Base-by-base conservation (phyloP, 2,113 vertebrate species). In the Entomyzon cyanotis region DNA sequence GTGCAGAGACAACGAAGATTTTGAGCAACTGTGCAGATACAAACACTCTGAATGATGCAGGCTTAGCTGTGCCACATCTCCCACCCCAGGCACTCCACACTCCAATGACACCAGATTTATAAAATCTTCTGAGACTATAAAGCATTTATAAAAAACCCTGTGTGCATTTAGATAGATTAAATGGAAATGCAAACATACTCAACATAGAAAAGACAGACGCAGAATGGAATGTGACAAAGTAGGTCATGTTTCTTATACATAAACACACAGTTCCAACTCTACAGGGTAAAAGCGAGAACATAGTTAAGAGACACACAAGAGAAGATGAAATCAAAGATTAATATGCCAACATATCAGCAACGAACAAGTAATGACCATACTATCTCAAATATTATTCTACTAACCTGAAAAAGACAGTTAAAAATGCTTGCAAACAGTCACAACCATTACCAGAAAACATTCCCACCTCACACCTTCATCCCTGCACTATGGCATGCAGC, bases 41-140 rank as follows among this genome's bases (percentile, higher is more conserved):
- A 52, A 63, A 76, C 27, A 25, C 8, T n/a, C 5, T 2, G 84
- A 83, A 73, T 6, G n/a, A 81, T 6, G 10, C 16, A 62, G 44
- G 28, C 20, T 70, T 41, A 53, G 19, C 2, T 50, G 22, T 33
- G 28, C 31, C 52, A 5, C 14, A 14, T 59, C n/a, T 77, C 12
- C 27, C 24, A 62, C 2, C 4, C 28, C 10, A 6, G 24, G 24
- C 39, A 42, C 20, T 60, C 60, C n/a, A 82, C 41, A 39, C 21
- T 35, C 37, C 2, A 0, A 65, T 0, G 0, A 82, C 27, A 56
- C 20, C 10, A 21, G 55, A 73, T 33, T 41, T 39, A n/a, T 46
- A 18, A 69, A 67, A 42, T n/a, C 11, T 69, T 88, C 44, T 64
- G 58, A 78, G 47, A 47, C 21, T 46, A 17, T 28, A 73, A 90